These are phyloP conservation scores for Hypothenemus hampei DNA, from an alignment of 1,140 invertebrate species.

Conservation along the genomic window DNA sequence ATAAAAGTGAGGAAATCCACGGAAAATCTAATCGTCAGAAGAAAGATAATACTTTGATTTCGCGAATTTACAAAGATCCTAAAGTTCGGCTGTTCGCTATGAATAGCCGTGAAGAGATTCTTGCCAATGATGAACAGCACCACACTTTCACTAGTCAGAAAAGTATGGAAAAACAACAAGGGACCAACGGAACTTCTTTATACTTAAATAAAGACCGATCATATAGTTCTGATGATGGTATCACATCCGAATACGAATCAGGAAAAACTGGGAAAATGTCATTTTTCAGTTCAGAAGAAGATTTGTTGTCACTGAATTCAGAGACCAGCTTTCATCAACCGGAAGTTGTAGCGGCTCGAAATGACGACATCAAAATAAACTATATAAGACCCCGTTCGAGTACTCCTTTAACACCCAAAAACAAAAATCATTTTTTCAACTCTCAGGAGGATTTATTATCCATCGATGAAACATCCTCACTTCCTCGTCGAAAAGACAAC, in stretches of 20 bases:
- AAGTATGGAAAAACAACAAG: not conserved
- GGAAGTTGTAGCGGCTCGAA: not conserved
- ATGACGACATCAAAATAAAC: constrained; percentile 2
- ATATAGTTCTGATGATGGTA: constrained; percentile 25
- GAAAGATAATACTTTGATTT: constrained; percentile 36
- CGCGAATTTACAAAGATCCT: constrained; percentile 34
- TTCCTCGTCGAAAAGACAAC: constrained; percentile 30
- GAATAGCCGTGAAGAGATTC: constrained; percentile 28
- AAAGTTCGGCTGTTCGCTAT: constrained; percentile 32
- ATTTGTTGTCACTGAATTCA: constrained; percentile 23
- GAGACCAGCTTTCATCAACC: not conserved
- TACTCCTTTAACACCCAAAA: constrained; percentile 6
- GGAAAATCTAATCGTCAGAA: constrained; percentile 15
- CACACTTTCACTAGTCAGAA: not conserved
- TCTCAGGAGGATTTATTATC: constrained; percentile 25
- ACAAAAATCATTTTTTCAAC: constrained; percentile 6
- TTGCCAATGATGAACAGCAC: not conserved
- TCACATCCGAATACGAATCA: constrained; percentile 19
- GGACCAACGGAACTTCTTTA: not conserved
- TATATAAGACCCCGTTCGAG: not conserved
- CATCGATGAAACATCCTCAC: constrained; percentile 9
- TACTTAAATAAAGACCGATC: not conserved
- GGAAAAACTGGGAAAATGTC: constrained; percentile 23
- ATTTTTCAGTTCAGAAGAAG: constrained; percentile 29
- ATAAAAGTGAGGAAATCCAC: not conserved